Evolutionary conservation across 2,797 vertebrate species (phyloP), one percentile per base, ranked within the genome.

Genomic region (Centropyge bicolor): DNA sequence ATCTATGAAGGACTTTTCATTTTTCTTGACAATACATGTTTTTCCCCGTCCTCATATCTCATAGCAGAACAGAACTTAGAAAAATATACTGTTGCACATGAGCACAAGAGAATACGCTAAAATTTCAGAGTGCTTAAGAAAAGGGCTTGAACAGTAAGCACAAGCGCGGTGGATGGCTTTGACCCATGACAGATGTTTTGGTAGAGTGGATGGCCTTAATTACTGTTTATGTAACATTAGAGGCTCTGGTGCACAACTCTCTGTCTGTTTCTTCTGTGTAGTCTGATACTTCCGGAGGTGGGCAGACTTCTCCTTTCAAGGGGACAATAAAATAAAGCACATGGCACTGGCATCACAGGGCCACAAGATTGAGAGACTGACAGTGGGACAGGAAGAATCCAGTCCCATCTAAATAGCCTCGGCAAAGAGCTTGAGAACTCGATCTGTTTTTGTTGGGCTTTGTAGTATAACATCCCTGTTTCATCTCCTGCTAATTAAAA

Each of bases 401-500:
- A 31, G 27, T 31, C 27, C 27, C 27, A 31, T 31, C 76, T 76
- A 72, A 91, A 88, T 68, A 81, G 59, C 75, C 63, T 22, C 68
- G 22, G 64, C 64, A 79, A 77, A 76, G 56, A 68, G 45, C 81
- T 71, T 31, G 36, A 74, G 67, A 86, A 88, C 66, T 57, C 13
- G 52, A 88, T 87, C 70, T 75, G 79, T 72, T 89, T 85, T 81
- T 67, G 69, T 80, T 67, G 59, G 62, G 65, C 72, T 84, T 82
- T 86, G 73, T 71, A 71, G 80, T 75, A 68, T 19, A 63, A 84
- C 82, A 73, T 83, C 45, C 27, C 27, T 0, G 73, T 81, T 88
- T 92, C 83, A 86, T 86, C 82, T 80, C 74, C 31, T 51, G 61
- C 78, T 86, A 76, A 77, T 91, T 89, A 89, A 91, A 88, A 89